Evolutionary conservation across 2,797 vertebrate genomes (phyloP), one percentile per base, ranked within the genome.

Genomic region (Fringilla coelebs): DNA sequence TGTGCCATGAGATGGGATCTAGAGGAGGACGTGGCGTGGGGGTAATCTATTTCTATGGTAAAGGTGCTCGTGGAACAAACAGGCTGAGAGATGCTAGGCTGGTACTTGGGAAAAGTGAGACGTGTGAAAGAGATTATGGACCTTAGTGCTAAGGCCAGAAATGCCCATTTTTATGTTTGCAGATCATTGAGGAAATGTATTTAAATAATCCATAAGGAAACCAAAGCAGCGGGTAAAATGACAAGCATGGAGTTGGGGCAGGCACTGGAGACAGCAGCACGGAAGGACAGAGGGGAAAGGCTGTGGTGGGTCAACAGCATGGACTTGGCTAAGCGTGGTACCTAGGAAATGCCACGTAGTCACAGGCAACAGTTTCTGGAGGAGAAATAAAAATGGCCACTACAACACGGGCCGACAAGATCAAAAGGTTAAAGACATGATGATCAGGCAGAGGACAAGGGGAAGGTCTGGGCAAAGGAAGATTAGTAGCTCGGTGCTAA

Each of bases 401-500:
- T 71, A 9, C 17, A 85, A 10, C 28, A 36, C 11, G 20, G 14
- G 13, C 73, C 60, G 81, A 41, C 67, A 49, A 2, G 7, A 61
- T 45, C 13, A 38, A 79, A 70, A 85, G 13, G 18, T 84, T 93
- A 54, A 81, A 34, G 55, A 28, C 22, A 10, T 74, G 78, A 55
- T 81, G 45, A 49, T 63, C 38, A 79, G 34, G 57, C 57, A 85
- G 71, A 78, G 61, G 40, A 80, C 54, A 73, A 80, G 18, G 7
- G 29, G 43, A 79, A 73, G 36, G 5, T 17, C 71, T 60, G 58
- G 45, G 55, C 51, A 91, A 84, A 83, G 60, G 48, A 91, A 86
- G 80, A 74, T 92, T 85, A 86, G 58, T n/a, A 67, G 32, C 31
- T 91, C 20, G 1, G 16, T 88, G 48, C 48, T 95, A 94, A 92